Conservation (phyloP, 2,888 invertebrate genomes). For the Diarsia dahlii region DNA sequence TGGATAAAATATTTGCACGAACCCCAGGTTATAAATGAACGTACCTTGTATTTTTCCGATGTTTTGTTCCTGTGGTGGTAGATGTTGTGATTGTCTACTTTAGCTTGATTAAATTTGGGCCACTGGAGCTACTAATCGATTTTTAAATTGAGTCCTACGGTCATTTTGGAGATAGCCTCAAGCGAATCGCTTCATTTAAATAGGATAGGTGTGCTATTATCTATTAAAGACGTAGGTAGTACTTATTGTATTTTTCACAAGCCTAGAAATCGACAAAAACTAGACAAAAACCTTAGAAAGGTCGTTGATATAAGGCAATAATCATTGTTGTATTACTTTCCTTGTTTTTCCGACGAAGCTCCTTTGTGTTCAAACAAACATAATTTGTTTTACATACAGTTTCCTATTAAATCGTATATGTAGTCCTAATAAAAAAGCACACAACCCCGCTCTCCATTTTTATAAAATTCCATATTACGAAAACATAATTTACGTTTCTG, state of each 20-base stretch:
- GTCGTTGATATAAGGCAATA: background rate
- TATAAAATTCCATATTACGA: conserved; percentile 46
- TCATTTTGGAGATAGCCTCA: background rate
- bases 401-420: conserved; percentile 24
- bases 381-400: conserved; percentile 13
- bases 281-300: background rate
- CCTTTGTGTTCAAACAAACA: conserved; percentile 20
- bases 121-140: background rate
- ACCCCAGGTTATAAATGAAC: background rate
- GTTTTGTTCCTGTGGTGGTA: background rate
- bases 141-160: background rate
- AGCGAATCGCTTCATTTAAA: background rate
- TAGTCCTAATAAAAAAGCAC: conserved; percentile 27
- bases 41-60: conserved; percentile 5
- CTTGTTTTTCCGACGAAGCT: conserved; percentile 7
- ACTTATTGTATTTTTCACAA: background rate
- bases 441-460: conserved; percentile 27
- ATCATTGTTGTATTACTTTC: background rate
- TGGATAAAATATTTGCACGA: background rate
- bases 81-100: background rate
- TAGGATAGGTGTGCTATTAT: background rate
- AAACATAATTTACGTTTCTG: conserved; percentile 50
- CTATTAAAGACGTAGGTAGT: background rate
- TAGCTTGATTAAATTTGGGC: background rate
- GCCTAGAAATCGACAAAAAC: background rate